phyloP scores from a whole-genome alignment of 30 jellyfish, hydroid and myxozoan species.

The Cassiopea xamachana region DNA sequence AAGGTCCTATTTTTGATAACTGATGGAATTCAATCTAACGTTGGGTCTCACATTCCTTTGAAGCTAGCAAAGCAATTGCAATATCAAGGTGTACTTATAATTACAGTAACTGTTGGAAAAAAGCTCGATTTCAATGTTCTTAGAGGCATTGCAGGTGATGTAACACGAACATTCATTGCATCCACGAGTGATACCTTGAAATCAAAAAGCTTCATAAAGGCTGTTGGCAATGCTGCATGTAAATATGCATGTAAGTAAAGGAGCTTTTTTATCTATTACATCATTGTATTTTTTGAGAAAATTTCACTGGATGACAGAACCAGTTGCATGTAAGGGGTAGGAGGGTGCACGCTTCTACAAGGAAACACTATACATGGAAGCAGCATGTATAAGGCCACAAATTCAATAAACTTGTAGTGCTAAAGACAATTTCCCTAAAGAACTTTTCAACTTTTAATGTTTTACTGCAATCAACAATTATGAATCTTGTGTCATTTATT shows the following conservation, averaged over 20 bases:
- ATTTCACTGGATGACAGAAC: too few relatives aligned
- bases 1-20: constrained; percentile 70
- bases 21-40: constrained; percentile 62
- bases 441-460: too few relatives aligned
- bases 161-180: constrained; percentile 56
- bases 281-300: too few relatives aligned
- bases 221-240: constrained; percentile 55
- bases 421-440: too few relatives aligned
- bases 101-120: constrained; percentile 66
- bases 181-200: constrained; percentile 12
- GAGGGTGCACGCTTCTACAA: too few relatives aligned
- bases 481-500: too few relatives aligned
- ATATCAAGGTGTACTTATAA: constrained; percentile 38
- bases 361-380: too few relatives aligned
- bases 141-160: constrained; percentile 73
- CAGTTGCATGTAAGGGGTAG: too few relatives aligned
- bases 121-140: constrained; percentile 43
- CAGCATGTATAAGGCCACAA: too few relatives aligned
- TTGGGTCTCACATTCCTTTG: constrained; percentile 10
- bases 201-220: constrained; percentile 26
- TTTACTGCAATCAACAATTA: too few relatives aligned
- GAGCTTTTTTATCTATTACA: background rate
- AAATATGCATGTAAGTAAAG: constrained; percentile 45
- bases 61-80: constrained; percentile 6
- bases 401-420: too few relatives aligned